Percentiles rank a stretch among this genome's conserved stretches.
Evolutionary conservation across 2,888 invertebrate species (phyloP).

Genomic region (Cosmia pyralina): DNA sequence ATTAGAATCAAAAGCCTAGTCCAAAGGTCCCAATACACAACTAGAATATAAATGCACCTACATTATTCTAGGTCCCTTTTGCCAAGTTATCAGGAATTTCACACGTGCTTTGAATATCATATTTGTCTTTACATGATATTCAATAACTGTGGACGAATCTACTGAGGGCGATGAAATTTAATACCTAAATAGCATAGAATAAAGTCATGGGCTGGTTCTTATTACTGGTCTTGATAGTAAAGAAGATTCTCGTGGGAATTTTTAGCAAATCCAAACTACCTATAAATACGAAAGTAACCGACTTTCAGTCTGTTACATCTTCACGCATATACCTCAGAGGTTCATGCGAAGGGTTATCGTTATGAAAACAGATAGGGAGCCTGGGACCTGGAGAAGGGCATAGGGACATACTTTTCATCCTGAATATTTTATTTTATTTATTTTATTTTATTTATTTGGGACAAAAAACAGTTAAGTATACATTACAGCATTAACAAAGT

Average conservation of each 20-base stretch:
- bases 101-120: constrained; percentile 17
- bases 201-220: too few species aligned
- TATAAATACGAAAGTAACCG: not conserved
- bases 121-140: constrained; percentile 38
- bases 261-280: not conserved
- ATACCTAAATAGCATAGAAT: constrained; percentile 18
- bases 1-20: not conserved
- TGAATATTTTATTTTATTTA: too few species aligned
- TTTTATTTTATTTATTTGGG: too few species aligned
- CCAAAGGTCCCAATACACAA: not conserved
- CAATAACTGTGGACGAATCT: constrained; percentile 15
- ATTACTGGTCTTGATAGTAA: not conserved
- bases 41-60: constrained; percentile 15
- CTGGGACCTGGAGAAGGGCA: too few species aligned
- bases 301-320: too few species aligned
- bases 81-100: constrained; percentile 27
- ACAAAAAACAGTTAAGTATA: too few species aligned
- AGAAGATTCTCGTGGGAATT: not conserved
- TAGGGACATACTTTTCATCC: not conserved
- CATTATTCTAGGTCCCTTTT: not conserved
- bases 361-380: too few species aligned
- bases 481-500: too few species aligned
- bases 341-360: too few species aligned
- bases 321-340: too few species aligned
- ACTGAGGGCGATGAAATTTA: constrained; percentile 16